A percentile compares a stretch with the other conserved stretches of the same genome.
Evolutionary conservation across 2,888 invertebrate species (phyloP).

Genomic region (Melangyna quadrimaculata): DNA sequence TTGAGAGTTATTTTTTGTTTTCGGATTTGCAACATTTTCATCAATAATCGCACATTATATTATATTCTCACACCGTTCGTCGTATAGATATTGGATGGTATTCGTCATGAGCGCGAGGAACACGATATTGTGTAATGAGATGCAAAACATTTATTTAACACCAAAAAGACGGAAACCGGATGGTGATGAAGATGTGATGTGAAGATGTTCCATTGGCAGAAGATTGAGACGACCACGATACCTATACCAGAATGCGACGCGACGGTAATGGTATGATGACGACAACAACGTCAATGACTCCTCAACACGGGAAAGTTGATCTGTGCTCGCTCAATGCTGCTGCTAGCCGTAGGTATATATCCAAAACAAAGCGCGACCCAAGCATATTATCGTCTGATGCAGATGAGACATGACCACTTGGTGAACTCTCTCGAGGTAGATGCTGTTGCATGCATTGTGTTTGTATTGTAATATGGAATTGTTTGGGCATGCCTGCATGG

Average conservation of each 20-base stretch:
- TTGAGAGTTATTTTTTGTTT: neutral
- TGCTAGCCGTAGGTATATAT: conserved; percentile 6
- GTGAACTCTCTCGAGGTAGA: conserved; percentile 49
- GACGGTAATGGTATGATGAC: conserved; percentile 20
- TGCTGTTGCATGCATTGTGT: conserved; percentile 31
- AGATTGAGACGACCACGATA: conserved; percentile 40
- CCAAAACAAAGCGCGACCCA: conserved; percentile 45
- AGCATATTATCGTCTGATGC: conserved; percentile 3
- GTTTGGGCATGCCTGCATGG: conserved; percentile 9
- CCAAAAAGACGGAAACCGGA: conserved; percentile 66
- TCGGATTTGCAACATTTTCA: neutral
- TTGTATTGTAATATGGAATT: conserved; percentile 10
- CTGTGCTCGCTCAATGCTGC: conserved; percentile 38
- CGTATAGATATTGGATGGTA: neutral
- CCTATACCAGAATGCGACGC: neutral
- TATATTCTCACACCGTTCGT: neutral
- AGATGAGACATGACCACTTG: conserved; percentile 53
- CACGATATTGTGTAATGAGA: conserved; percentile 44
- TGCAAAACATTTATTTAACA: conserved; percentile 51
- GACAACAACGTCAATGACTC: conserved; percentile 65
- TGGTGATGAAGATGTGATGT: conserved; percentile 29
- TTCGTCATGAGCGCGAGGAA: neutral
- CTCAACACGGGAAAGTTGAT: conserved; percentile 66
- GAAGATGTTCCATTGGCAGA: conserved; percentile 39
- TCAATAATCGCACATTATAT: neutral